Evolutionary conservation across 2,113 vertebrate species (phyloP).

Genomic region (Puntigrus tetrazona): DNA sequence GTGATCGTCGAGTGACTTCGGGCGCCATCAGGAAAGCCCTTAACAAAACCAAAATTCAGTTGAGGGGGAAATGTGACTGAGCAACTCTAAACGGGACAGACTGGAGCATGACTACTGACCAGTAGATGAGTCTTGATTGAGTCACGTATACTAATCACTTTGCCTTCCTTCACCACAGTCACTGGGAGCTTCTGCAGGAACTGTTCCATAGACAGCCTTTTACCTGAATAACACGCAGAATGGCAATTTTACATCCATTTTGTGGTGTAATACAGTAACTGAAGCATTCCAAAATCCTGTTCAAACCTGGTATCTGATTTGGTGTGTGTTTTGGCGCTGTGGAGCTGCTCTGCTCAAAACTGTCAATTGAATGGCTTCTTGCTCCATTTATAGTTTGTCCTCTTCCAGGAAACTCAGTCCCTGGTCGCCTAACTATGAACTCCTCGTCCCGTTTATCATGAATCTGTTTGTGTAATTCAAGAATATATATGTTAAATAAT

Average conservation of each 20-base stretch:
- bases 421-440: constrained; percentile 68
- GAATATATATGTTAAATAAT: neutral
- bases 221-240: constrained; percentile 36
- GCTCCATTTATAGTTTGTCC: constrained; percentile 71
- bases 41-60: constrained; percentile 19
- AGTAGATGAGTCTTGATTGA: constrained; percentile 70
- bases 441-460: constrained; percentile 79
- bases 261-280: neutral
- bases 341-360: neutral
- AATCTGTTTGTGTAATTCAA: constrained; percentile 73
- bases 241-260: neutral
- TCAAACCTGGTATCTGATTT: constrained; percentile 72
- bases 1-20: constrained; percentile 65
- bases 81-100: too few relatives aligned
- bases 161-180: constrained; percentile 70
- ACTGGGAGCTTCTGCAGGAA: constrained; percentile 75
- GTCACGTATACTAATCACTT: constrained; percentile 70
- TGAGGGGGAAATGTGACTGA: neutral
- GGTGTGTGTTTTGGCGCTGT: neutral
- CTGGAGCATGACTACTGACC: constrained; percentile 66
- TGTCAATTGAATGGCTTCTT: constrained; percentile 4
- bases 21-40: constrained; percentile 70
- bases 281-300: neutral
- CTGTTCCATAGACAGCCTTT: constrained; percentile 69
- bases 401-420: constrained; percentile 79